Base-by-base conservation (phyloP, 2,888 invertebrate genomes). In the Dione vanillae region DNA sequence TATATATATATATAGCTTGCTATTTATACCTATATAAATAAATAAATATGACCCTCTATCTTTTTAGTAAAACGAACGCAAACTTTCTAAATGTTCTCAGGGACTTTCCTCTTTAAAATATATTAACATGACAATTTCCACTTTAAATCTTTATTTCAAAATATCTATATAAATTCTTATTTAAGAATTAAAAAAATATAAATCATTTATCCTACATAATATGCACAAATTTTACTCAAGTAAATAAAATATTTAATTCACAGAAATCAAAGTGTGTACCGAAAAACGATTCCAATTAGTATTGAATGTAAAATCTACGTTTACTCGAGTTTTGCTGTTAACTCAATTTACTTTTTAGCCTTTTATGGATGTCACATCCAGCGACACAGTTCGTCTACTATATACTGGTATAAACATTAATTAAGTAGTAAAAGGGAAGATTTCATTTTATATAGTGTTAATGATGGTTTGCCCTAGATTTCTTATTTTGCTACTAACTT, bases 241-340 rank as follows among this genome's bases (percentile, higher is more conserved):
- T 49, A 49, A 49, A 49, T 49, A 19, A 16, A 16, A 49, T 19
- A 19, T 49, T 49, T 19, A 49, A 45, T n/a, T 43, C 35, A 37
- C 16, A 35, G 45, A 37, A 45, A 49, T 56, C 27, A 66, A 27
- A n/a, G 12, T 16, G 41, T 65, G 40, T 56, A 56, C 35, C 9
- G 64, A 58, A 66, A 66, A 56, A 37, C 45, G 56, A 65, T 59
- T 16, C 69, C 69, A 70, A 65, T 70, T 70, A 70, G 59, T 59
- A 65, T 35, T 58, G 65, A 65, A 43, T 69, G 49, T 58, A 19
- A 65, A 20, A 65, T 41, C 56, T 45, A 47, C 56, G 58, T 49
- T 41, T 59, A 65, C 65, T 65, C 56, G 65, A 43, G 37, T 52
- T 65, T 49, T 54, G 14, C 65, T 70, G 51, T 59, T 47, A 41